A percentile compares a stretch with the other conserved stretches of the same genome.
These are phyloP conservation scores for Drosophila biarmipes DNA, from an alignment of 1,140 invertebrate species.

Conservation along the genomic window DNA sequence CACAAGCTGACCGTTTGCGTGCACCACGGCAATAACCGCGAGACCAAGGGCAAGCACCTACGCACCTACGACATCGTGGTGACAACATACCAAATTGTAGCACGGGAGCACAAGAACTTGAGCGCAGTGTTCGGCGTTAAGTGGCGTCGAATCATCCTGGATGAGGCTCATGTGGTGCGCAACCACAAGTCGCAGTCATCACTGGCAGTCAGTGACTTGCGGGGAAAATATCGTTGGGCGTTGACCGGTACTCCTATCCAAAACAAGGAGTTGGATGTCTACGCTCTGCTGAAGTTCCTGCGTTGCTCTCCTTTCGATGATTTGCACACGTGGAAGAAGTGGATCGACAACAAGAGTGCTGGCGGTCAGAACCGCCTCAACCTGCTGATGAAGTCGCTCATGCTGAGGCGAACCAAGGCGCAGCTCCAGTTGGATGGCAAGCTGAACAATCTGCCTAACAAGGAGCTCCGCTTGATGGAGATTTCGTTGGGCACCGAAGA, in stretches of 20 bases:
- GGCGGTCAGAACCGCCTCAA: constrained; percentile 90
- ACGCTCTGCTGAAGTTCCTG: constrained; percentile 94
- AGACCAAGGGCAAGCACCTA: constrained; percentile 87
- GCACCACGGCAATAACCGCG: constrained; percentile 93
- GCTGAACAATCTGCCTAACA: constrained; percentile 88
- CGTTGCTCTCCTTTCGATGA: constrained; percentile 95
- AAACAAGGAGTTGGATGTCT: constrained; percentile 96
- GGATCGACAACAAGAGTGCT: constrained; percentile 88
- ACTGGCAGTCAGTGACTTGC: constrained; percentile 88
- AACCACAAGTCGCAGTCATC: constrained; percentile 93
- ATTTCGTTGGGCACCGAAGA: constrained; percentile 90
- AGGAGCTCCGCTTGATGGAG: constrained; percentile 86
- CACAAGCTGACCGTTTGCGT: constrained; percentile 88
- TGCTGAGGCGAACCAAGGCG: constrained; percentile 93
- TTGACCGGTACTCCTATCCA: constrained; percentile 98
- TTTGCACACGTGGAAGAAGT: constrained; percentile 89
- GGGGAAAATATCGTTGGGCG: constrained; percentile 90
- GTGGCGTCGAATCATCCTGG: constrained; percentile 95
- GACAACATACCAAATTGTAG: constrained; percentile 91
- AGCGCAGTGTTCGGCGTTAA: constrained; percentile 74
- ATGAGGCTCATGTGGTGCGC: constrained; percentile 96
- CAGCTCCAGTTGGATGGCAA: constrained; percentile 88
- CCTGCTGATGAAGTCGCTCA: constrained; percentile 91
- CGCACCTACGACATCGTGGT: constrained; percentile 89
- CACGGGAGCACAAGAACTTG: constrained; percentile 85